Conservation (phyloP, 2,888 invertebrate genomes). For the Nowickia ferox region DNA sequence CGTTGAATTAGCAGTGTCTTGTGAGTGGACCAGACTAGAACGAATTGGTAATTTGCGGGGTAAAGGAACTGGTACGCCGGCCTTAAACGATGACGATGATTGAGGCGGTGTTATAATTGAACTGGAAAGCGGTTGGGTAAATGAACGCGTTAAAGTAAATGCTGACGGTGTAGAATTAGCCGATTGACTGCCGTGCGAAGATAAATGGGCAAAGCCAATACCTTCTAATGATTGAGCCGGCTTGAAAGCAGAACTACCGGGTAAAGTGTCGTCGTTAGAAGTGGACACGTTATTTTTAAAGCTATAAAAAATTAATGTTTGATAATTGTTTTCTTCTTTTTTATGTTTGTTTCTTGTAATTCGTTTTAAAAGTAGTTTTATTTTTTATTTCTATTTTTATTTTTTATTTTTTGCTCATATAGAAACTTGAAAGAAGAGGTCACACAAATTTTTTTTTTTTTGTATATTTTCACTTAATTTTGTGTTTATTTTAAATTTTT, state of each 20-base stretch:
- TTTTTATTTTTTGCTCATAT: conserved; percentile 56
- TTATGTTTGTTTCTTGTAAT: background rate
- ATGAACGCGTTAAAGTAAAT: conserved; percentile 77
- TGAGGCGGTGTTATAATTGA: conserved; percentile 50
- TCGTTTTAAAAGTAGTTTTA: conserved; percentile 42
- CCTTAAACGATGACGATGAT: conserved; percentile 52
- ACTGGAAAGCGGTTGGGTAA: conserved; percentile 76
- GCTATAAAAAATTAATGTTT: conserved; percentile 63
- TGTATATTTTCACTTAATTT: conserved; percentile 35
- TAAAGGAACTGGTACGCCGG: conserved; percentile 52
- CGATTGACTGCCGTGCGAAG: conserved; percentile 73
- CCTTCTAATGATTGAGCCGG: conserved; percentile 81
- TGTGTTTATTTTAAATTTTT: conserved; percentile 36
- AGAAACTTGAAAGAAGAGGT: conserved; percentile 22
- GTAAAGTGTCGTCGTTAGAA: conserved; percentile 78
- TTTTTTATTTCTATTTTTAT: conserved; percentile 4
- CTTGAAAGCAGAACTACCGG: conserved; percentile 80
- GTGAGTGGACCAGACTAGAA: conserved; percentile 30
- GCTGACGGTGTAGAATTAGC: conserved; percentile 58
- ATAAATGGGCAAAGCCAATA: conserved; percentile 74
- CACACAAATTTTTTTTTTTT: conserved; percentile 30
- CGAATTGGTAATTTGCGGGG: conserved; percentile 53
- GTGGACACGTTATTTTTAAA: conserved; percentile 76
- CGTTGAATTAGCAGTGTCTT: conserved; percentile 45
- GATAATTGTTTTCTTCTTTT: conserved; percentile 21